Conservation (phyloP, 1,140 invertebrate genomes). For the Drosophila kohkoa region DNA sequence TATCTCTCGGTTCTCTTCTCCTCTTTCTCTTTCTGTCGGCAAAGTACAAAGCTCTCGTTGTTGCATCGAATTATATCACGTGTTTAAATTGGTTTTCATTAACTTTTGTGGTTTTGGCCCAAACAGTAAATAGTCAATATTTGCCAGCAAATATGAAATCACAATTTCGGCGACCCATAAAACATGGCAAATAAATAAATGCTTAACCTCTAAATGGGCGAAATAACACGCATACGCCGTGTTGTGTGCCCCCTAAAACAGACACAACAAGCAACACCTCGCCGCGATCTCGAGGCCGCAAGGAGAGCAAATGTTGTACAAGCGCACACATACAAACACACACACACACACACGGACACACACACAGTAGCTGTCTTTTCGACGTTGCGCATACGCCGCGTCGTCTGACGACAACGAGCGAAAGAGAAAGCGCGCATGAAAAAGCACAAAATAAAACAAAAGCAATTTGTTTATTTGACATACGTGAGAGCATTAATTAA, state of each 20-base stretch:
- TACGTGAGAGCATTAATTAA: conserved; percentile 69
- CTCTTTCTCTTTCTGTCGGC: conserved; percentile 9
- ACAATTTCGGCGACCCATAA: conserved; percentile 76
- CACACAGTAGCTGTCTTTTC: conserved; percentile 27
- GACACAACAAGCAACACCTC: conserved; percentile 65
- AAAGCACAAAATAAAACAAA: conserved; percentile 49
- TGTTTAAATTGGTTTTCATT: conserved; percentile 40
- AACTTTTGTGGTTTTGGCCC: conserved; percentile 28
- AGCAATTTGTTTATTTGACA: conserved; percentile 61
- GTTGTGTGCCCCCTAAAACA: conserved; percentile 19
- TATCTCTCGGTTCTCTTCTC: too few species aligned
- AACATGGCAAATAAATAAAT: conserved; percentile 62
- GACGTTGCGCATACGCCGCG: conserved; percentile 49
- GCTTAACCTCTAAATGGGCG: conserved; percentile 65
- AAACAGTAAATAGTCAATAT: conserved; percentile 55
- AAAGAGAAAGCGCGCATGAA: conserved; percentile 34
- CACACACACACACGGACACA: conserved; percentile 13
- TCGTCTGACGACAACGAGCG: conserved; percentile 35
- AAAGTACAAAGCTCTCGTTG: conserved; percentile 24
- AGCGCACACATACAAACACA: conserved; percentile 31
- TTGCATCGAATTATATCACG: conserved; percentile 50
- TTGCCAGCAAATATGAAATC: conserved; percentile 58
- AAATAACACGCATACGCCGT: conserved; percentile 47
- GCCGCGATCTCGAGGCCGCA: conserved; percentile 34
- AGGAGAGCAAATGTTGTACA: conserved; percentile 43